These are phyloP conservation scores for Trinectes maculatus DNA, from an alignment of 2,113 vertebrate species.

Conservation along the genomic window DNA sequence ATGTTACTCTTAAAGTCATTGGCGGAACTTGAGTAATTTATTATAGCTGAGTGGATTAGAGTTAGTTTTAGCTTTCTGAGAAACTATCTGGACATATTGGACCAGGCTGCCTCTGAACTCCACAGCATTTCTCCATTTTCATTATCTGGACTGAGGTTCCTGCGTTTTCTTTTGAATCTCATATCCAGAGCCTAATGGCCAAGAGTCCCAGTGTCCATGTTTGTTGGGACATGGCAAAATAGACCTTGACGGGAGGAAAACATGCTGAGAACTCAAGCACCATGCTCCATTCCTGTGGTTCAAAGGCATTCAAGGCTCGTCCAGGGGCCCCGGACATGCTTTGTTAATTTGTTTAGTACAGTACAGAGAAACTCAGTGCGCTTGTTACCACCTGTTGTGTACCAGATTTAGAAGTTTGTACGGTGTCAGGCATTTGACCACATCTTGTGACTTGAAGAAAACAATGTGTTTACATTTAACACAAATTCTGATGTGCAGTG, in stretches of 20 bases:
- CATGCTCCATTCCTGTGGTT: conserved; percentile 56
- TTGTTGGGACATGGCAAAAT: conserved; percentile 3
- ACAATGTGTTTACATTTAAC: background rate
- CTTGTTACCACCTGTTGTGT: conserved; percentile 71
- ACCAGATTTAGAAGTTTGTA: conserved; percentile 42
- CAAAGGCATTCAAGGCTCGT: conserved; percentile 49
- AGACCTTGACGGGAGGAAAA: conserved; percentile 17
- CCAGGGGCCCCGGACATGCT: conserved; percentile 33
- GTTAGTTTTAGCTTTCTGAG: background rate
- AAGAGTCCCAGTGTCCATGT: background rate
- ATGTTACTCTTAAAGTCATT: no score
- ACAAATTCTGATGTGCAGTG: background rate
- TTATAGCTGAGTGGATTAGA: conserved; percentile 37
- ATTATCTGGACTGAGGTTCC: background rate
- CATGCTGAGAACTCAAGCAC: conserved; percentile 41
- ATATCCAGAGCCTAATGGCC: background rate
- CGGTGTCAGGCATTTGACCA: conserved; percentile 5
- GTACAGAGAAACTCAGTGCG: conserved; percentile 48
- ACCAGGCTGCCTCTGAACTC: no score
- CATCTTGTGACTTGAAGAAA: background rate
- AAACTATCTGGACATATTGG: conserved; percentile 33
- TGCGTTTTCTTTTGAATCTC: background rate
- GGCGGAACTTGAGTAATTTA: no score
- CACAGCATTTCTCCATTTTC: conserved; percentile 7
- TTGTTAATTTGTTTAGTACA: conserved; percentile 64